These are phyloP conservation scores for Leucoptera coffeella DNA, from an alignment of 2,888 invertebrate species.

Conservation along the genomic window DNA sequence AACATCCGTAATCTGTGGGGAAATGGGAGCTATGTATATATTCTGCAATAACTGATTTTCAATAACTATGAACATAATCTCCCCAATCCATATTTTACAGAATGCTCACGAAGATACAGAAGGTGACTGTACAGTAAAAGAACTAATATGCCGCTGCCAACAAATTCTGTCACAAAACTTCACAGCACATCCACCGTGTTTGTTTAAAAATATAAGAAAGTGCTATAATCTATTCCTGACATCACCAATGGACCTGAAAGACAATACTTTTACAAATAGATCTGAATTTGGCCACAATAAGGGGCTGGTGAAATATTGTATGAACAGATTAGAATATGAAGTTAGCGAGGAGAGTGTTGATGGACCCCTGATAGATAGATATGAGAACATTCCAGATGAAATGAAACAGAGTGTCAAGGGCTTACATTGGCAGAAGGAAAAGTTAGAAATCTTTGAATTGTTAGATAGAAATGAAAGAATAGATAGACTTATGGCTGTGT, in stretches of 20 bases:
- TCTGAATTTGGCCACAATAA: slow-evolving; percentile 17
- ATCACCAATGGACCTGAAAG: slow-evolving; percentile 20
- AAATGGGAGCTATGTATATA: no score
- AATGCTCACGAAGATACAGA: slow-evolving; percentile 32
- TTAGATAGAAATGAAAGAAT: slow-evolving; percentile 30
- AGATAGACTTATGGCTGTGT: slow-evolving; percentile 38
- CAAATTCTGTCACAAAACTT: slow-evolving; percentile 24
- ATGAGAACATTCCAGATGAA: slow-evolving; percentile 22
- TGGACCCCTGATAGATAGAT: slow-evolving; percentile 22
- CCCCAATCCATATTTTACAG: no score
- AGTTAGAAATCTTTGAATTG: slow-evolving; percentile 31
- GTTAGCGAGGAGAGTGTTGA: slow-evolving; percentile 21
- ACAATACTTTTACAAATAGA: slow-evolving; percentile 27
- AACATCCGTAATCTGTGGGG: no score
- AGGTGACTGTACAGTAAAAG: slow-evolving; percentile 14
- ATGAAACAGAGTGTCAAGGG: slow-evolving; percentile 25
- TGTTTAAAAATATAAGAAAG: slow-evolving; percentile 16
- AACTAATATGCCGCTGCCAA: slow-evolving; percentile 28
- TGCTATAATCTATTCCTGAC: slow-evolving; percentile 28
- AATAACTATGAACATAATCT: no score
- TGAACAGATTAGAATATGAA: slow-evolving; percentile 32
- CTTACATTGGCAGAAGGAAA: slow-evolving; percentile 32
- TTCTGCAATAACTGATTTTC: no score
- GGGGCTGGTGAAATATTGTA: slow-evolving; percentile 31
- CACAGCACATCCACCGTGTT: slow-evolving; percentile 30